phyloP scores from a whole-genome alignment of 53 echinoderm and acorn worm genomes.

The Glandiceps talaboti region DNA sequence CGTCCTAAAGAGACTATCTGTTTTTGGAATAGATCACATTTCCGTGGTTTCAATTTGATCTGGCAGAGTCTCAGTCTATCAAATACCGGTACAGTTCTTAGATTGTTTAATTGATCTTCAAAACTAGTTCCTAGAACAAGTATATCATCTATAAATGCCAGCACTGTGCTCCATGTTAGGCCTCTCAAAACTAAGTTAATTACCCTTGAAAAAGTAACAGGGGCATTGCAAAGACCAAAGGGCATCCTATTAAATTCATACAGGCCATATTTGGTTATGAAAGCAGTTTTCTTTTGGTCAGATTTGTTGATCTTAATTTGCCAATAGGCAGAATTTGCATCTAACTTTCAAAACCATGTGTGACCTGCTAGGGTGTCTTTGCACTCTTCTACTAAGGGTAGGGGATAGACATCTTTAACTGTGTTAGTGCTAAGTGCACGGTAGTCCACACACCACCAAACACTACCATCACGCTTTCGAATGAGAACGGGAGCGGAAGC shows the following conservation, averaged over 20 bases:
- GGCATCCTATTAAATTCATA: too few species aligned
- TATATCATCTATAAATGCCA: conserved; percentile 35
- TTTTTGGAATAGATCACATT: conserved; percentile 20
- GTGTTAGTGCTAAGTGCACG: too few species aligned
- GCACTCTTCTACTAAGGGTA: conserved; percentile 36
- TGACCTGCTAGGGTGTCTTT: conserved; percentile 27
- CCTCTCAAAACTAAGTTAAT: too few species aligned
- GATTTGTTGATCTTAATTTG: conserved; percentile 21
- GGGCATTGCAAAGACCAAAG: too few species aligned
- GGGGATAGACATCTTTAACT: conserved; percentile 47
- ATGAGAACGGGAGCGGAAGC: too few species aligned
- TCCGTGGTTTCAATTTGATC: conserved; percentile 26
- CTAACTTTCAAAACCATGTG: conserved; percentile 25
- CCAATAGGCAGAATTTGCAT: conserved; percentile 32
- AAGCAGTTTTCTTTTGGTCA: conserved; percentile 39
- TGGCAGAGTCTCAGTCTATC: conserved; percentile 10
- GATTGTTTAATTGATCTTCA: conserved; percentile 22
- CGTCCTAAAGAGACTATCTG: conserved; percentile 20
- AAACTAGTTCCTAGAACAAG: conserved; percentile 21
- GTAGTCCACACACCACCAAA: too few species aligned
- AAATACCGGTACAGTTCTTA: conserved; percentile 23
- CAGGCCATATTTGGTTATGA: too few species aligned
- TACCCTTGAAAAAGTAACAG: too few species aligned
- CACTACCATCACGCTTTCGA: too few species aligned
- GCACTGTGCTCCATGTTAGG: conserved; percentile 27